A percentile compares a stretch with the other conserved stretches of the same genome.
These are phyloP conservation scores for Papio anubis DNA, from an alignment of 2,113 vertebrate genomes.

Conservation along the genomic window DNA sequence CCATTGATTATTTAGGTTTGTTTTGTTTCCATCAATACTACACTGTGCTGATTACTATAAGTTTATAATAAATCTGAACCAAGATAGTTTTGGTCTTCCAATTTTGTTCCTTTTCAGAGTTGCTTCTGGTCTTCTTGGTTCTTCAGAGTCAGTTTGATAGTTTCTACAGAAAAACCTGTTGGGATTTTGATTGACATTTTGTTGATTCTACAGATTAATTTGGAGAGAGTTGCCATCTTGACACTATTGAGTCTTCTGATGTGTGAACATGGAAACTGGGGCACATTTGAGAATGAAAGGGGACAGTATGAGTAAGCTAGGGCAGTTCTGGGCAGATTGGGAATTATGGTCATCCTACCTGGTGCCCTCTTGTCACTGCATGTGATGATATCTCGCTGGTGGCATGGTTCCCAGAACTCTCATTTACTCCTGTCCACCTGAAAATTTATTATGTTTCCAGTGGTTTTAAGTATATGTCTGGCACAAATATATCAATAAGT, in stretches of 20 bases:
- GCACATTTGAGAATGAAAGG: background rate
- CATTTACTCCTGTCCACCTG: background rate
- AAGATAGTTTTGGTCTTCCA: background rate
- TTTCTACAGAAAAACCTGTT: background rate
- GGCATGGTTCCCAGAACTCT: background rate
- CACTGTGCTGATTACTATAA: background rate
- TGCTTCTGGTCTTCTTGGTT: background rate
- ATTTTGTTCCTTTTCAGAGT: background rate
- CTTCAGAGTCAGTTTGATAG: background rate
- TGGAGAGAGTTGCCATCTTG: background rate
- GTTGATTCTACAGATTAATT: background rate
- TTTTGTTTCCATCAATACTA: background rate
- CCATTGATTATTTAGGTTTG: background rate
- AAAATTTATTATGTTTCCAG: background rate
- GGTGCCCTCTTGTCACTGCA: background rate
- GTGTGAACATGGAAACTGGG: background rate
- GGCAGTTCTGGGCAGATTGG: background rate
- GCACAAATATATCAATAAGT: background rate
- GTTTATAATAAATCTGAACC: background rate
- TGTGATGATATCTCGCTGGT: background rate
- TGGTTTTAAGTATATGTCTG: constrained; percentile 3
- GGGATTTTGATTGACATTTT: background rate
- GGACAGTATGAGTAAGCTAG: background rate
- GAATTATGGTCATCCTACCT: background rate
- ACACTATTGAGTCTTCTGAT: background rate